These are phyloP conservation scores for Iphiclides podalirius DNA, from an alignment of 2,888 invertebrate genomes.

Conservation along the genomic window DNA sequence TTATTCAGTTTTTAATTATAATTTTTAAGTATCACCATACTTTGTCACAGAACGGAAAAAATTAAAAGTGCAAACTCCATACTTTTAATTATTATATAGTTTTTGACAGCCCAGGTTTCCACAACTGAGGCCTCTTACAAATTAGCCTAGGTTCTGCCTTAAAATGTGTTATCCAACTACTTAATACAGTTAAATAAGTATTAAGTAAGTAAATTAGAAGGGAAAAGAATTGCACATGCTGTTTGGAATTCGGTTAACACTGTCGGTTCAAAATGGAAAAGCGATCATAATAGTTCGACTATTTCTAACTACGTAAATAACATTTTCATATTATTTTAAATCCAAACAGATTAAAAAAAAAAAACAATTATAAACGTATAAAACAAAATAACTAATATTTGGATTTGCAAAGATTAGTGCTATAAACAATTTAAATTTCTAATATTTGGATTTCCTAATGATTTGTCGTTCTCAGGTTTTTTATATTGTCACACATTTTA, in stretches of 20 bases:
- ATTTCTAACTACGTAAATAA: background rate
- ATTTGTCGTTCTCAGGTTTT: too few species aligned
- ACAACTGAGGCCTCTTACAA: constrained; percentile 26
- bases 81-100: background rate
- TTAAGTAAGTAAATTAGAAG: background rate
- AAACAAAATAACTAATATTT: background rate
- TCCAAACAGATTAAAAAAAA: background rate
- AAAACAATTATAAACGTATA: background rate
- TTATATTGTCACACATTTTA: too few species aligned
- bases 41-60: background rate
- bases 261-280: too few species aligned
- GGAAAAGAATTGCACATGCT: background rate
- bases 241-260: background rate
- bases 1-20: too few species aligned
- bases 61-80: background rate
- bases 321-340: background rate
- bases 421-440: too few species aligned
- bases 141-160: constrained; percentile 18
- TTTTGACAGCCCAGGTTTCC: constrained; percentile 10
- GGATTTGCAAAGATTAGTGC: too few species aligned
- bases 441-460: too few species aligned
- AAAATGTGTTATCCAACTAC: constrained; percentile 35
- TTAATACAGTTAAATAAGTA: constrained; percentile 39
- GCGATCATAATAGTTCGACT: too few species aligned
- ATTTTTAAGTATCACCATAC: background rate